A percentile compares a stretch with the other conserved stretches of the same genome.
Conservation (phyloP, 2,888 invertebrate species). For the Gari tellinella region DNA sequence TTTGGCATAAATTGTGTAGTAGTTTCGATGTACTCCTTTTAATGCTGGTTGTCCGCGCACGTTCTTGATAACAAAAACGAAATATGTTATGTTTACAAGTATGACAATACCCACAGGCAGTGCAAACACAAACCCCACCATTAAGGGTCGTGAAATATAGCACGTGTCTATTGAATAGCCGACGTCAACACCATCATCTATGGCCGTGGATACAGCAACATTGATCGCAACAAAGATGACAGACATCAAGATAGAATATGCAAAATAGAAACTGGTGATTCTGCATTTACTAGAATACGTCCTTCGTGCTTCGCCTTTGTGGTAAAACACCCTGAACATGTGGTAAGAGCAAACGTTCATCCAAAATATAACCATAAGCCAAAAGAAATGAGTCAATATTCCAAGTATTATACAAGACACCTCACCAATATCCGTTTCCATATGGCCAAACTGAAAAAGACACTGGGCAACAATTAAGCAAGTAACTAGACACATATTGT, state of each 20-base stretch:
- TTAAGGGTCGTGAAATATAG: conserved; percentile 27
- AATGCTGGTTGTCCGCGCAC: conserved; percentile 20
- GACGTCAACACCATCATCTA: conserved; percentile 4
- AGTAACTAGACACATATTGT: conserved; percentile 35
- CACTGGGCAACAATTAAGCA: conserved; percentile 35
- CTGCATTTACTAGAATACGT: background rate
- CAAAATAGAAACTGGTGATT: conserved; percentile 14
- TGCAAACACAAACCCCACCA: conserved; percentile 42
- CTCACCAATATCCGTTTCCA: background rate
- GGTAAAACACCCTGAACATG: conserved; percentile 20
- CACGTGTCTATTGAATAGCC: conserved; percentile 47
- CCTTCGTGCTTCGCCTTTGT: background rate
- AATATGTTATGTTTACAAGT: conserved; percentile 21
- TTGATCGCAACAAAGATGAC: conserved; percentile 25
- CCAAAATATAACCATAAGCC: conserved; percentile 26
- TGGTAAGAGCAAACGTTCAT: no score
- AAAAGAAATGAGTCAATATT: conserved; percentile 38
- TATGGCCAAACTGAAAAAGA: conserved; percentile 37
- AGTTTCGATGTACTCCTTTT: conserved; percentile 16
- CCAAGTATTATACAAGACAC: conserved; percentile 30
- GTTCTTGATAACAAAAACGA: conserved; percentile 25
- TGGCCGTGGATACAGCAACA: background rate
- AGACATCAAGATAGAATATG: conserved; percentile 19
- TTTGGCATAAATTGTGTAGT: conserved; percentile 36
- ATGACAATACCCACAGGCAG: conserved; percentile 31